Base-by-base conservation (phyloP, 2,888 invertebrate species). In the Chloroclysta siterata region DNA sequence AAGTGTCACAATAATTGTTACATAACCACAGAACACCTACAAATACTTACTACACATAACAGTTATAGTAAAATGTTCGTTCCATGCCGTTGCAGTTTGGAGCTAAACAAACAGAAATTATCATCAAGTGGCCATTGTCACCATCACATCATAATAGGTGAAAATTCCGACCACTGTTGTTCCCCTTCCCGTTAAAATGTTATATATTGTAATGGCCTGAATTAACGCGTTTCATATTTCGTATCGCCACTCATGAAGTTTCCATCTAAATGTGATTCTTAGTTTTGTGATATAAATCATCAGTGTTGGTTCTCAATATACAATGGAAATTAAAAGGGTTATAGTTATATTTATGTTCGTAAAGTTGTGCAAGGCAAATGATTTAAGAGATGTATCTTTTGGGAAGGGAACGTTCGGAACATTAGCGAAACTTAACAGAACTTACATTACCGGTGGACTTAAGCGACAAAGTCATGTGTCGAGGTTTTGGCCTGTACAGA, bases 401-500 rank as follows among this genome's bases (percentile, higher is more conserved):
- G 72, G 72, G 0, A 72, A 52, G 39, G n/a, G 17, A n/a, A 13
- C 46, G 29, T 50, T 73, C 53, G 72, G 74, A n/a, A 46, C 75
- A 5, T 66, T 74, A 14, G 72, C 77, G 0, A 80, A 75, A 53
- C 75, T 77, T 75, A 75, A 73, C 51, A 64, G 72, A 64, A 72
- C 59, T 29, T 68, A 54, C 14, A 46, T 48, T 39, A 7, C 14
- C 17, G 55, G 62, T 63, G 51, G 47, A 58, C n/a, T 68, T 42
- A 83, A 68, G 58, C 60, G 17, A 65, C 47, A 69, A 77, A 63
- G 53, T 39, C 60, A 53, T 2, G 82, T 83, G 42, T 65, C 76
- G 0, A 79, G 78, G 11, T 88, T 91, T 73, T 89, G 92, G 91
- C 84, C 83, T 5, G 68, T 69, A n/a, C 83, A 84, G 41, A 92